phyloP scores from a whole-genome alignment of 2,113 vertebrate species.

The Ranitomeya variabilis region DNA sequence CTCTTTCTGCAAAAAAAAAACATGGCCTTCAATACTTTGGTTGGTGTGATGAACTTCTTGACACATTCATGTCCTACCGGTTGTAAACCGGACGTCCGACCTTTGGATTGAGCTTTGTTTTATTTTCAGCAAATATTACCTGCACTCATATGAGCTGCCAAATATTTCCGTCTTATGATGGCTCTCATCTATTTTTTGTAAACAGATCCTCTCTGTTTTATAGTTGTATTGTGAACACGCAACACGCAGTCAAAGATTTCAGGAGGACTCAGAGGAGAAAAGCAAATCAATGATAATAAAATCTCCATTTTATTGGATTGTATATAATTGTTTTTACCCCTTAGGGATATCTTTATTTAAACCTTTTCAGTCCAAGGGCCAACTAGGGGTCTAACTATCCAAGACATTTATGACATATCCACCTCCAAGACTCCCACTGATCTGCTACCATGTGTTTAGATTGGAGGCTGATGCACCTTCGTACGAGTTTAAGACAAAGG shows the following conservation, averaged over 20 bases:
- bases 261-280: not conserved
- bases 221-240: not conserved
- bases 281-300: not conserved
- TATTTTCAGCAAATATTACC: constrained; percentile 8
- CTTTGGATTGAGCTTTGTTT: not conserved
- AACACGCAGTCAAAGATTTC: not conserved
- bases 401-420: too few relatives aligned
- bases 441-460: too few relatives aligned
- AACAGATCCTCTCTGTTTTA: not conserved
- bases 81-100: not conserved
- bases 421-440: too few relatives aligned
- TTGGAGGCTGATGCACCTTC: too few relatives aligned
- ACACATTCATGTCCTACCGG: not conserved
- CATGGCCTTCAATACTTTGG: too few relatives aligned
- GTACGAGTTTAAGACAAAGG: too few relatives aligned
- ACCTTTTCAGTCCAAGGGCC: too few relatives aligned
- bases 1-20: too few relatives aligned
- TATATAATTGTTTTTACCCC: not conserved
- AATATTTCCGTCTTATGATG: not conserved
- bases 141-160: not conserved
- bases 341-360: too few relatives aligned
- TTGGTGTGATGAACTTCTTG: not conserved
- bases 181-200: not conserved
- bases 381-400: too few relatives aligned
- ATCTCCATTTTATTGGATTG: not conserved